These are phyloP conservation scores for Odontomachus brunneus DNA, from an alignment of 1,140 invertebrate genomes.

Conservation along the genomic window DNA sequence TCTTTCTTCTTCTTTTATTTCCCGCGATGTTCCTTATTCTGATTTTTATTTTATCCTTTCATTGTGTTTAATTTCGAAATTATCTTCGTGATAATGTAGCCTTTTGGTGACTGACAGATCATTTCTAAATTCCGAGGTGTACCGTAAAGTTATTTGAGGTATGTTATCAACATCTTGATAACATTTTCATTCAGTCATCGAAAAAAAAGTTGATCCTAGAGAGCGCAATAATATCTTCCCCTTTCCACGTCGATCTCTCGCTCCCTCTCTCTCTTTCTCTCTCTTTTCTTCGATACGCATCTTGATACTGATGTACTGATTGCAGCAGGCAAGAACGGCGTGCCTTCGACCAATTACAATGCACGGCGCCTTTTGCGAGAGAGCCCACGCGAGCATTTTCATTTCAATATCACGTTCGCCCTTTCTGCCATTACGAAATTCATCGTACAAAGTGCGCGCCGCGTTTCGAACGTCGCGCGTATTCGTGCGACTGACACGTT, in stretches of 20 bases:
- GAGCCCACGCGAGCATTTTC: slow-evolving; percentile 33
- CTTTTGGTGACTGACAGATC: background rate
- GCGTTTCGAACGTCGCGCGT: slow-evolving; percentile 32
- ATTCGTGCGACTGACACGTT: slow-evolving; percentile 60
- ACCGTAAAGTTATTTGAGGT: background rate
- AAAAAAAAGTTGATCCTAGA: background rate
- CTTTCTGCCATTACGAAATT: slow-evolving; percentile 47
- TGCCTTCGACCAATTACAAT: slow-evolving; percentile 50
- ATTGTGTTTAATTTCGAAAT: background rate
- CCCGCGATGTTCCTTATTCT: too few relatives aligned
- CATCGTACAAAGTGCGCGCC: slow-evolving; percentile 46
- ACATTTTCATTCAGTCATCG: background rate
- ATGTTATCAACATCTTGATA: background rate
- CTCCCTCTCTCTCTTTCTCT: background rate
- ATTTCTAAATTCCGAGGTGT: background rate
- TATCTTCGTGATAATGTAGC: background rate
- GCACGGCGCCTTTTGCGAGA: slow-evolving; percentile 38
- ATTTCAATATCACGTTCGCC: slow-evolving; percentile 52
- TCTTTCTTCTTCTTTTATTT: background rate
- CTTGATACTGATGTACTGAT: slow-evolving; percentile 13
- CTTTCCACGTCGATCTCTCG: background rate
- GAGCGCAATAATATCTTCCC: background rate
- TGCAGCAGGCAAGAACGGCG: slow-evolving; percentile 24
- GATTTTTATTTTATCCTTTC: background rate
- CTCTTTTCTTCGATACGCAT: slow-evolving; percentile 1